Evolutionary conservation across 1,140 invertebrate species (phyloP).

Genomic region (Armadillidium nasatum): DNA sequence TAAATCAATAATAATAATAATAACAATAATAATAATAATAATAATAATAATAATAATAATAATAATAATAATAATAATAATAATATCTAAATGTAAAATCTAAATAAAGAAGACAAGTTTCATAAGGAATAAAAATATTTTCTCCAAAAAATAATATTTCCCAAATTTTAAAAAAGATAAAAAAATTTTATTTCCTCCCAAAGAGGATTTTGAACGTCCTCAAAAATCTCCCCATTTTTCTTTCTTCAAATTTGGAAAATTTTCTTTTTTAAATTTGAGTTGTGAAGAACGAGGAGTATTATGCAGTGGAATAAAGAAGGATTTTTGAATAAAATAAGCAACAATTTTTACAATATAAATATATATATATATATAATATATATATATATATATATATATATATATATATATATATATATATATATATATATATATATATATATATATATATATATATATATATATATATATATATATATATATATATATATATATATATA

Average conservation of each 20-base stretch:
- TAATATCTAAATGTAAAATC: no score
- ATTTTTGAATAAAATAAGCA: neutral
- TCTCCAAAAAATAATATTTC: neutral
- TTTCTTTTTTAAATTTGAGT: no score
- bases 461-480: no score
- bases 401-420: slow-evolving; percentile 15
- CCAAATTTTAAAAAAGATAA: slow-evolving; percentile 1
- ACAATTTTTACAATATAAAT: no score
- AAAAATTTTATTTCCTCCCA: neutral
- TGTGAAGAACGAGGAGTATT: no score
- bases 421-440: slow-evolving; percentile 10
- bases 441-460: neutral
- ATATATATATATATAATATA: neutral
- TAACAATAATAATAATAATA: slow-evolving; percentile 6
- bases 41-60: neutral
- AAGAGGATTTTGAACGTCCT: neutral
- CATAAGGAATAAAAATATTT: neutral
- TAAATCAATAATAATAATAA: neutral
- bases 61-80: neutral
- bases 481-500: no score
- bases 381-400: neutral
- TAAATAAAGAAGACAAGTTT: neutral
- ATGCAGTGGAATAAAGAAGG: neutral
- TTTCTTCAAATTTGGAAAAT: neutral
- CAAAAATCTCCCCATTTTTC: neutral